Evolutionary conservation across 2,797 vertebrate genomes (phyloP).

Genomic region (Mus minutoides): DNA sequence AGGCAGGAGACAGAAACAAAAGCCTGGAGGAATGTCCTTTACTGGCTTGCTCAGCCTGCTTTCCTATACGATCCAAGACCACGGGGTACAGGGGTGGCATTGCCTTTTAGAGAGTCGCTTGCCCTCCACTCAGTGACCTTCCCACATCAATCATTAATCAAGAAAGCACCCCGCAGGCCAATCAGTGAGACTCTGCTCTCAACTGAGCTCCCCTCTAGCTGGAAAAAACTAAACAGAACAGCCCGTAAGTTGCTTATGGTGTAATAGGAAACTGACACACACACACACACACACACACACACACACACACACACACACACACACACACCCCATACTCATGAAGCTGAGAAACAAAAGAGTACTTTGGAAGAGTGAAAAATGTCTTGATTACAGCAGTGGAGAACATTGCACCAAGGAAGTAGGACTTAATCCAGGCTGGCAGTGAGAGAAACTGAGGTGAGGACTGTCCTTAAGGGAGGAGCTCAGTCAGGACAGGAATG

Average conservation of each 20-base stretch:
- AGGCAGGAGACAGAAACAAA: not conserved
- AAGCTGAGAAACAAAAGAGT: not conserved
- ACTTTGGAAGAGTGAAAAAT: not conserved
- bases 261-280: not conserved
- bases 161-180: not conserved
- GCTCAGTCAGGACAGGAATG: no score
- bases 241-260: not conserved
- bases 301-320: no score
- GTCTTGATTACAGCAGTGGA: not conserved
- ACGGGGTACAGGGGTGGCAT: not conserved
- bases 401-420: constrained; percentile 4
- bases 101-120: not conserved
- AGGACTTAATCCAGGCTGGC: not conserved
- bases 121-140: no score
- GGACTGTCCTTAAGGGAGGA: not conserved
- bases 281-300: not conserved
- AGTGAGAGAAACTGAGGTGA: not conserved
- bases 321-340: no score
- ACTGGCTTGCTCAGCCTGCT: not conserved
- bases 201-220: not conserved
- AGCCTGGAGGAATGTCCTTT: not conserved
- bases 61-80: not conserved
- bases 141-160: not conserved
- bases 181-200: not conserved
- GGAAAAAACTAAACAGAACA: not conserved